Evolutionary conservation across 2,797 vertebrate species (phyloP), one percentile per base, ranked within the genome.

Genomic region (Hylomyscus alleni): DNA sequence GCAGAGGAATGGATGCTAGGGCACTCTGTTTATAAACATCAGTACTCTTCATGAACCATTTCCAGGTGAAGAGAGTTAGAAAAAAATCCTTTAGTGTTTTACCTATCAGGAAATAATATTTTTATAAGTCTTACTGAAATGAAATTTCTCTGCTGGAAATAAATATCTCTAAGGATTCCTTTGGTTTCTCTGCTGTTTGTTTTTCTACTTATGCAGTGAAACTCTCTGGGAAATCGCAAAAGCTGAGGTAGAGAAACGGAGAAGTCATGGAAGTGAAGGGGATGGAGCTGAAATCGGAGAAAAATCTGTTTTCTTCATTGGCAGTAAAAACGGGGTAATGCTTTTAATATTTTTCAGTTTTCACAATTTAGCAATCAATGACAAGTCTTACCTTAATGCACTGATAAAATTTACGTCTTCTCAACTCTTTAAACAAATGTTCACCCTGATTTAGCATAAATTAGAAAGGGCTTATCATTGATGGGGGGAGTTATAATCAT

Each of bases 161-260:
- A 13, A 40, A 2, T 11, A 37, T 52, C 17, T 77, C 31, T 84
- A 89, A 94, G 26, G 29, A 4, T 14, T 44, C 37, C 26, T 22
- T 77, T 97, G 80, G 19, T 50, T 89, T 96, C n/a, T 96, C 20
- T 97, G 47, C 95, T 60, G 52, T 98, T 69, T 95, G 65, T 72
- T 97, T 98, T 96, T 95, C 54, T 95, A 8, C 83, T 95, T 44
- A 62, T 26, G 9, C 96, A 99, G 99, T 94, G 99, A 99, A 96
- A 99, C 99, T 50, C 96, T 99, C n/a, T 99, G 99, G 99, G 99
- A 99, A 86, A 98, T 99, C 90, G 99, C 99, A 40, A 98, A 99
- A 92, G 98, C 98, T 15, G 99, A 99, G 98, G 99, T 99, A 37
- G 98, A 97, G 52, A 98, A 97, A 82, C 98, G 89, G 91, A 98